Conservation (phyloP, 2,888 invertebrate genomes). For the Lamproptera curius region DNA sequence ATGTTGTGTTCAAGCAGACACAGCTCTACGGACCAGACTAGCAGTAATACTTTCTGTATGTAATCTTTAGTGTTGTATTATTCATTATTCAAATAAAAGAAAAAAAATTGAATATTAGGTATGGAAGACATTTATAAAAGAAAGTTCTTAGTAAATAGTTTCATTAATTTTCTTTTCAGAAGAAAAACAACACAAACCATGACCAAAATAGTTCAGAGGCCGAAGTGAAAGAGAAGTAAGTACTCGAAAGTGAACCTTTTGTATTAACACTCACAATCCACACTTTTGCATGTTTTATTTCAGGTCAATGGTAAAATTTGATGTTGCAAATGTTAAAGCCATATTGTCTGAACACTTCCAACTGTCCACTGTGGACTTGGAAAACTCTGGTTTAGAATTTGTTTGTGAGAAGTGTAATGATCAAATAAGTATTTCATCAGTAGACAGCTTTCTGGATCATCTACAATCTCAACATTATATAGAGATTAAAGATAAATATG, state of each 20-base stretch:
- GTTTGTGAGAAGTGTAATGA: conserved; percentile 50
- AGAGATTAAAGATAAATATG: conserved; percentile 22
- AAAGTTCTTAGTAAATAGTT: too few species aligned
- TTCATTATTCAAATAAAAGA: too few species aligned
- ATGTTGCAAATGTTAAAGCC: conserved; percentile 34
- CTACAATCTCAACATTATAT: conserved; percentile 33
- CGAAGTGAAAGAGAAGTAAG: conserved; percentile 29
- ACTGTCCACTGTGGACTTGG: conserved; percentile 35
- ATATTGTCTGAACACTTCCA: conserved; percentile 39
- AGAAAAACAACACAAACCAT: conserved; percentile 16
- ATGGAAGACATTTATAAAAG: too few species aligned
- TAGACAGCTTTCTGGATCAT: conserved; percentile 40
- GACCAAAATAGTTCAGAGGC: conserved; percentile 16
- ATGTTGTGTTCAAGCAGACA: conserved; percentile 76
- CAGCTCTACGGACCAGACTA: conserved; percentile 40
- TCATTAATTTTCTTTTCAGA: conserved; percentile 24
- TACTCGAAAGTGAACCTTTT: conserved; percentile 14
- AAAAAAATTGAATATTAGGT: too few species aligned
- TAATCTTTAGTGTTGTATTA: background rate
- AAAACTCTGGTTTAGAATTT: conserved; percentile 38
- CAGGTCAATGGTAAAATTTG: conserved; percentile 38
- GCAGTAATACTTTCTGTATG: conserved; percentile 8
- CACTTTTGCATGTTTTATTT: conserved; percentile 34
- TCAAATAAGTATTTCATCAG: conserved; percentile 29
- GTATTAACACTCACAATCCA: conserved; percentile 12